A percentile compares a stretch with the other conserved stretches of the same genome.
These are phyloP conservation scores for Tholera decimalis DNA, from an alignment of 2,888 invertebrate genomes.

Conservation along the genomic window DNA sequence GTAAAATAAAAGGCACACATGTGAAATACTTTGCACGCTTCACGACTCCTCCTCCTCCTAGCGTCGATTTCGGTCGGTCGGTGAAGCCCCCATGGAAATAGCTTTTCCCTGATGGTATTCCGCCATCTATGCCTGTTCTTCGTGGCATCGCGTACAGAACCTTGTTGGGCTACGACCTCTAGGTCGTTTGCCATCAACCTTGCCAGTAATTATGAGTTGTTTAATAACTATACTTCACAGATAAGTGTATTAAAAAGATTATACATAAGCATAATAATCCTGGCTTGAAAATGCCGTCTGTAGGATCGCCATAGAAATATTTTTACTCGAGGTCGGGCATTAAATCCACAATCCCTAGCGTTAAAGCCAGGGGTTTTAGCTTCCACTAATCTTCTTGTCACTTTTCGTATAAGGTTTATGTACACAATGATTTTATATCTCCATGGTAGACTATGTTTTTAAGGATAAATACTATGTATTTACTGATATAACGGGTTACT, in stretches of 20 bases:
- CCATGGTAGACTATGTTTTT: no score
- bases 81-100: no score
- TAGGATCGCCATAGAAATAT: background rate
- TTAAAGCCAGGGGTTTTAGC: background rate
- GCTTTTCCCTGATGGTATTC: no score
- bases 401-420: background rate
- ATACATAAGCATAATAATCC: no score
- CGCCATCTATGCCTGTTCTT: no score
- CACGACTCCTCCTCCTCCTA: no score
- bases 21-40: background rate
- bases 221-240: no score
- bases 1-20: background rate
- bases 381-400: background rate
- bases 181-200: no score
- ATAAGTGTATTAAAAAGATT: background rate
- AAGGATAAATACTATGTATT: background rate
- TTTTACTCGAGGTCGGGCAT: background rate
- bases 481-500: background rate
- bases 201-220: no score
- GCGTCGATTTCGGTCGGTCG: no score
- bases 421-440: background rate
- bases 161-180: no score
- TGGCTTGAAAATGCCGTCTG: background rate
- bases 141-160: no score
- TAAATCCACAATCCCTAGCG: background rate